A percentile compares a stretch with the other conserved stretches of the same genome.
Evolutionary conservation across 2,888 invertebrate species (phyloP).

Genomic region (Linnaemya tessellans): DNA sequence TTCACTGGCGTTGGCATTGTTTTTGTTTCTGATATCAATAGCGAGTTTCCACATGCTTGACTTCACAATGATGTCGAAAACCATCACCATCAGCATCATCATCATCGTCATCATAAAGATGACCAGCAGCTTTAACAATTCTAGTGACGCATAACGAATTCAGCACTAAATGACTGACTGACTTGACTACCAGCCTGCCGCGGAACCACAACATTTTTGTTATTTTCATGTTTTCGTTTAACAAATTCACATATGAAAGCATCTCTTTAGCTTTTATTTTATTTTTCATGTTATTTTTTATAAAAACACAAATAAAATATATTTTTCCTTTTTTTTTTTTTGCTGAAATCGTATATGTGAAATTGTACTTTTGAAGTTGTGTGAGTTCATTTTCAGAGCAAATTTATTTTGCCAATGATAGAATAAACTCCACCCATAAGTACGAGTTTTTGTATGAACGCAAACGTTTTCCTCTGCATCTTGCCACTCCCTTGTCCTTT

Average conservation of each 20-base stretch:
- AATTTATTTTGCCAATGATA: constrained; percentile 61
- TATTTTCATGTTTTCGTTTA: background rate
- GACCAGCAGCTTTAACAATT: constrained; percentile 69
- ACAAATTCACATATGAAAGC: constrained; percentile 65
- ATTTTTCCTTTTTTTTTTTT: constrained; percentile 20
- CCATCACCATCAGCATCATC: constrained; percentile 61
- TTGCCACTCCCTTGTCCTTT: constrained; percentile 15
- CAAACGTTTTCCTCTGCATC: background rate
- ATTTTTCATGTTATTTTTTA: constrained; percentile 28
- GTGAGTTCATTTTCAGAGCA: constrained; percentile 36
- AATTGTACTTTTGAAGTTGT: background rate
- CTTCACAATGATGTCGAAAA: constrained; percentile 75
- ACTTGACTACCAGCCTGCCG: constrained; percentile 16
- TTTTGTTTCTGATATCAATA: constrained; percentile 59
- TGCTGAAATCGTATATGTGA: constrained; percentile 22
- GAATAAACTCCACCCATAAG: constrained; percentile 68
- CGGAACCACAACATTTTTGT: constrained; percentile 14
- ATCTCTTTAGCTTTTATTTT: constrained; percentile 37
- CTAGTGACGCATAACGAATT: constrained; percentile 68
- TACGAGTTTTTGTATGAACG: background rate
- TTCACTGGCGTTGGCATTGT: constrained; percentile 62
- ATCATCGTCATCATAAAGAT: constrained; percentile 67
- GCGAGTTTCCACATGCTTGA: constrained; percentile 80
- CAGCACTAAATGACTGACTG: constrained; percentile 37
- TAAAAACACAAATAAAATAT: constrained; percentile 5